These are phyloP conservation scores for Anableps anableps DNA, from an alignment of 2,797 vertebrate genomes.

Conservation along the genomic window DNA sequence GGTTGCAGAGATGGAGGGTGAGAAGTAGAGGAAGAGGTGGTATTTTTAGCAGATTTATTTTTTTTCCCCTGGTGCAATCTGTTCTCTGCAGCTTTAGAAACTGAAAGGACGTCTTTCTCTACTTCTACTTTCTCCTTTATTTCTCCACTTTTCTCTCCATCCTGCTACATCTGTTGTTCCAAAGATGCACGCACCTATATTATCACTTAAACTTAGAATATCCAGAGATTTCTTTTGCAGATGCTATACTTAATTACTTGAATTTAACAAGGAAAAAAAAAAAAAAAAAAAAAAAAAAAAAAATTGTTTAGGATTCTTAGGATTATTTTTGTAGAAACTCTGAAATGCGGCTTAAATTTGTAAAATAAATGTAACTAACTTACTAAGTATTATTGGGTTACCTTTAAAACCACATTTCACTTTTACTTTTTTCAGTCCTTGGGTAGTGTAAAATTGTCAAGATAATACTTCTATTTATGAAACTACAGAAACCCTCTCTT, in stretches of 20 bases:
- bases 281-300: not conserved
- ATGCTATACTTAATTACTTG: not conserved
- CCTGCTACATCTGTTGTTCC: constrained; percentile 52
- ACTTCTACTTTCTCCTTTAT: not conserved
- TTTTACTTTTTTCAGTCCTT: not conserved
- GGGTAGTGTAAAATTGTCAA: not conserved
- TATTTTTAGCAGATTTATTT: constrained; percentile 79
- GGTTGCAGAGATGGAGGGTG: constrained; percentile 66
- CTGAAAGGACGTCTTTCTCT: constrained; percentile 42
- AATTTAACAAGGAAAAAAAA: not conserved
- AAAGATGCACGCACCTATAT: constrained; percentile 56
- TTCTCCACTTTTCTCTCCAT: constrained; percentile 19
- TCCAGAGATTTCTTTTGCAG: constrained; percentile 21
- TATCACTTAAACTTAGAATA: constrained; percentile 62
- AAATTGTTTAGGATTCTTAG: not conserved
- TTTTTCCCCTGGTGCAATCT: constrained; percentile 65
- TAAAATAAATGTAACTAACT: not conserved
- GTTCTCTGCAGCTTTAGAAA: constrained; percentile 62
- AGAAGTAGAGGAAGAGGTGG: constrained; percentile 68
- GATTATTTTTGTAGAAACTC: not conserved
- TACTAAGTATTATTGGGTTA: not conserved
- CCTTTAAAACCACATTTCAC: not conserved
- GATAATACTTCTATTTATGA: not conserved
- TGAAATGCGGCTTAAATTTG: not conserved
- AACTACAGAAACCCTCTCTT: not conserved